Evolutionary conservation across 2,888 invertebrate species (phyloP), one percentile per base, ranked within the genome.

Genomic region (Ophonus ardosiacus): DNA sequence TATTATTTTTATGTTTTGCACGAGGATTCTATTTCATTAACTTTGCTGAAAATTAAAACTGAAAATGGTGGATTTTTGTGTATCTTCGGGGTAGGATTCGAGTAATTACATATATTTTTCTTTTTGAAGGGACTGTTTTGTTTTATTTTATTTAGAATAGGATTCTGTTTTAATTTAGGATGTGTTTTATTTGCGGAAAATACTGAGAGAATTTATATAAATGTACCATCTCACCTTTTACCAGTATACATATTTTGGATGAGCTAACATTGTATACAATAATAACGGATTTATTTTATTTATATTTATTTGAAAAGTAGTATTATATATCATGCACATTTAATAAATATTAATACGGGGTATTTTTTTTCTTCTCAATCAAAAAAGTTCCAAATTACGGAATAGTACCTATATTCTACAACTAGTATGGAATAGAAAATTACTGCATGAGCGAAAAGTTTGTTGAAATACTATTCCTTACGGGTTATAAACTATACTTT

Each of bases 1-100:
- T 83, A 83, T 83, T 83, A 83, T 83, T 83, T 83, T 83, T 83
- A 83, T 83, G 59, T 83, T 82, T 82, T 82, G 68, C 59, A 31
- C 13, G 38, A 68, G 74, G 74, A 76, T 82, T 82, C 57, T 82
- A 74, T 82, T 82, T 82, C 82, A 82, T 82, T 82, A 82, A 83
- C 74, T 82, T 82, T 71, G 59, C 65, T 38, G 43, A 40, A 83
- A 83, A 83, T 83, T 83, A 83, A 83, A 83, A 76, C 43, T 71
- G 71, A 71, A 71, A 51, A 71, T 71, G n/a, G 31, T 40, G 71
- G 40, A 71, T 71, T 71, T 68, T 71, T 71, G 7, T 71, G 43
- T 71, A 71, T 71, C 38, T 71, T 71, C 18, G 17, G 71, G 63
- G 21, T 51, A 51, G 63, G 24, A 63, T 63, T 63, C 63, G 21